phyloP scores from a whole-genome alignment of 2,888 invertebrate species.

The Hetaerina titia region DNA sequence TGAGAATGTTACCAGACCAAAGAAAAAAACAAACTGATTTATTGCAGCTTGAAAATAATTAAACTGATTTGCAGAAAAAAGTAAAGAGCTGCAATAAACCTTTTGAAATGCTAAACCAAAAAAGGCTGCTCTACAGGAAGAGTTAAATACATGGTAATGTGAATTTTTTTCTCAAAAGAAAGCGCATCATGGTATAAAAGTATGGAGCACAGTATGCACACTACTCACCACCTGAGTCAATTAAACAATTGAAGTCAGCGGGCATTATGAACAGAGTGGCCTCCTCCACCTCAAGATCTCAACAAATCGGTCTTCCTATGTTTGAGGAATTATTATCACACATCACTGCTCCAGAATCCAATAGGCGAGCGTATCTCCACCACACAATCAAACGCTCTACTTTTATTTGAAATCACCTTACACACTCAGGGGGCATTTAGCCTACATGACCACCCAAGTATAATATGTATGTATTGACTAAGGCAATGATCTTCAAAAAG shows the following conservation, averaged over 20 bases:
- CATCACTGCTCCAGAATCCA: constrained; percentile 68
- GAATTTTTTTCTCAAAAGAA: constrained; percentile 66
- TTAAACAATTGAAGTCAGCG: constrained; percentile 69
- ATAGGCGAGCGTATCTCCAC: constrained; percentile 65
- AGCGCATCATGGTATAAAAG: constrained; percentile 68
- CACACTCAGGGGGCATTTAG: constrained; percentile 50
- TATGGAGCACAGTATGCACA: constrained; percentile 68
- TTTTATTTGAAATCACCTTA: constrained; percentile 53
- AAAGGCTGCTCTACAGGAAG: constrained; percentile 68
- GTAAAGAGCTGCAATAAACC: constrained; percentile 43
- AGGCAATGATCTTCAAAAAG: constrained; percentile 57
- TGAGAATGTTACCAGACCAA: constrained; percentile 67
- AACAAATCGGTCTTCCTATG: constrained; percentile 69
- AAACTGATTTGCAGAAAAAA: constrained; percentile 54
- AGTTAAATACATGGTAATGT: constrained; percentile 67
- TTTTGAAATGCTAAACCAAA: constrained; percentile 65
- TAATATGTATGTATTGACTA: background rate
- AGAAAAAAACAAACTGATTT: constrained; percentile 67
- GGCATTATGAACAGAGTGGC: constrained; percentile 69
- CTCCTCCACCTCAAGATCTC: constrained; percentile 68
- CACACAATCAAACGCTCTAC: constrained; percentile 65
- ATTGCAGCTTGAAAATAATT: constrained; percentile 65
- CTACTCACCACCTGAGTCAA: constrained; percentile 69
- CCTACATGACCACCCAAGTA: constrained; percentile 66
- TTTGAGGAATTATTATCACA: constrained; percentile 69